Base-by-base conservation (phyloP, 2,797 vertebrate genomes). In the Leptodactylus fallax region DNA sequence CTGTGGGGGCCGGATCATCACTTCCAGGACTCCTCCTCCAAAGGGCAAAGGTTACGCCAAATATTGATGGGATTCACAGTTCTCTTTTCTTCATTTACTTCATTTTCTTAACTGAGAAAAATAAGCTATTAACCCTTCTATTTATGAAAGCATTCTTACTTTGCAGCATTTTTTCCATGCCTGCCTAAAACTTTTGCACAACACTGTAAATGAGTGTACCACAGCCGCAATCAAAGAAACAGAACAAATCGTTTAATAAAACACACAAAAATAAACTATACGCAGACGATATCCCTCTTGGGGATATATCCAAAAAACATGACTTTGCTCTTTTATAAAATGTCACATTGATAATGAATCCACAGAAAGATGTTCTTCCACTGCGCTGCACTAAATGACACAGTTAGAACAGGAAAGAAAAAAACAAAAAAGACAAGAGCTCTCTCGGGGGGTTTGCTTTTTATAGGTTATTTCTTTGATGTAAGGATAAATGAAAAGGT, bases 401-500 rank as follows among this genome's bases (percentile, higher is more conserved):
- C 25, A 63, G 25, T 21, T 77, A 85, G 51, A 79, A 67, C 25
- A 14, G 45, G 69, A 7, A 6, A 10, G 11, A 21, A 45, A 65
- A 78, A 25, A 16, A 23, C 25, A 65, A 55, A 79, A 63, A 56
- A 85, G 56, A 79, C 60, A 56, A 86, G 76, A 36, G 76, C 25
- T 79, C 76, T 79, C 61, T 79, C 14, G 53, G 60, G 76, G 60
- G 51, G 13, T 69, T 36, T 67, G 16, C 53, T 60, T 86, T 69
- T 79, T 69, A 55, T 69, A 79, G 71, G 45, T 63, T 61, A 51
- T 61, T 65, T 49, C 61, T 83, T 86, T 86, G 76, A 77, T 79
- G 85, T 79, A 86, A 86, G 19, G 60, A 86, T 85, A 85, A 74
- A 85, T 86, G 76, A 79, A 86, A 76, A 86, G 60, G 76, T 79